These are phyloP conservation scores for Cyanoramphus novaezelandiae DNA, from an alignment of 2,113 vertebrate genomes.

Conservation along the genomic window DNA sequence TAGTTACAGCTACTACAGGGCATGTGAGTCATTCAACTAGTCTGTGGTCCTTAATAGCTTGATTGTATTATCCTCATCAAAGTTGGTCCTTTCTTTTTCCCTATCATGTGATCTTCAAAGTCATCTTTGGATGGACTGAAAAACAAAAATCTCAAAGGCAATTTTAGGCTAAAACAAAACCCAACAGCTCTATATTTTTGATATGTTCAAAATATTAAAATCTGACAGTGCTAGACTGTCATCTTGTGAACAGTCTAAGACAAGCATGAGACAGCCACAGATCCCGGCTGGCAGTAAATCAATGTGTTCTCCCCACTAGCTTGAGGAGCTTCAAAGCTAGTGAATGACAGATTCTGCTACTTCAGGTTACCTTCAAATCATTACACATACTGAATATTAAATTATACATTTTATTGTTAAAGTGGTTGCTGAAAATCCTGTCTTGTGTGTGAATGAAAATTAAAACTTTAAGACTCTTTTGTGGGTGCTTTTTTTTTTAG, in stretches of 20 bases:
- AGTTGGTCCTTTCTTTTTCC: conserved; percentile 4
- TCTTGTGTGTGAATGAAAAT: not conserved
- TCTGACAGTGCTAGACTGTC: conserved; percentile 30
- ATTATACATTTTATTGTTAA: not conserved
- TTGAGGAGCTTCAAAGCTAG: not conserved
- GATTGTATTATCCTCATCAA: conserved; percentile 53
- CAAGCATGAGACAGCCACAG: not conserved
- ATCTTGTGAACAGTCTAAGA: conserved; percentile 28
- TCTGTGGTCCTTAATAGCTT: not conserved
- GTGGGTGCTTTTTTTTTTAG: not conserved
- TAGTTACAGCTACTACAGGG: conserved; percentile 26
- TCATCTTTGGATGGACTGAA: conserved; percentile 7
- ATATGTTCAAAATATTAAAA: not conserved
- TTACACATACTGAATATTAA: not conserved
- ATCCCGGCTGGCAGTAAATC: not conserved
- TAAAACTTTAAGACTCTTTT: not conserved
- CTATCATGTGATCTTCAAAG: conserved; percentile 38
- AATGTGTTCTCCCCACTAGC: not conserved
- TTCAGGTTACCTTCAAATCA: not conserved
- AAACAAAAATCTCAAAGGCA: conserved; percentile 8
- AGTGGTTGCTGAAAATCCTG: not conserved
- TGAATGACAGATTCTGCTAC: not conserved
- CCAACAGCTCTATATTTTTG: not conserved
- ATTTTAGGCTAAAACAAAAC: conserved; percentile 17
- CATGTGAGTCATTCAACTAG: not conserved